Conservation (phyloP, 2,113 vertebrate species). For the Trichechus manatus region DNA sequence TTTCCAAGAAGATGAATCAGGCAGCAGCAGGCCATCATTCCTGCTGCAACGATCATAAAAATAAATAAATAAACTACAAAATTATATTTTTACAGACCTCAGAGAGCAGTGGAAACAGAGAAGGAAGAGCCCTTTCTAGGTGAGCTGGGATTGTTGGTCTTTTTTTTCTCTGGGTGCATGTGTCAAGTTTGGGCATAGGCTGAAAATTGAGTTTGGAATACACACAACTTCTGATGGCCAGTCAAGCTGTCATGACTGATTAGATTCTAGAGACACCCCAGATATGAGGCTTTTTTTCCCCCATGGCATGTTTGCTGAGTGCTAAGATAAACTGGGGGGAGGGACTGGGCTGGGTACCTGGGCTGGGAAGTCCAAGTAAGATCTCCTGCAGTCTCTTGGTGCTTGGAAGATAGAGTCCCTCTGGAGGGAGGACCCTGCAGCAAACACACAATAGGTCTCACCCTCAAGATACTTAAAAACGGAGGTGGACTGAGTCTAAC, state of each 20-base stretch:
- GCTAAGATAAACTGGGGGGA: not conserved
- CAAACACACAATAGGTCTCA: not conserved
- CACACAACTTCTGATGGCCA: not conserved
- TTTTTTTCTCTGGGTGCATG: not conserved
- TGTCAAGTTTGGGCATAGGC: not conserved
- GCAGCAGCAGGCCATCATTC: not conserved
- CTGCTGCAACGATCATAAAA: not conserved
- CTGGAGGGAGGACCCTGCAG: not conserved
- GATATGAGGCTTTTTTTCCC: not conserved
- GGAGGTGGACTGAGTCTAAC: not conserved
- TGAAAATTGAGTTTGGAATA: not conserved
- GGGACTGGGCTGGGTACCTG: not conserved
- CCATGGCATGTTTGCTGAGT: not conserved
- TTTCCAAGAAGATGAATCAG: not conserved
- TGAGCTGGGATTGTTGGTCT: not conserved
- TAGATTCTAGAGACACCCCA: not conserved
- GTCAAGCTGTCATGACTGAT: not conserved
- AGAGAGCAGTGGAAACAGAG: not conserved
- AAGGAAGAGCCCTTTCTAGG: not conserved
- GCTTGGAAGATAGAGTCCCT: not conserved
- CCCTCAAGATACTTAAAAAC: not conserved
- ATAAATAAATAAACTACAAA: not conserved
- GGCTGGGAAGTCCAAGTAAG: not conserved
- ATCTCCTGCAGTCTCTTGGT: not conserved
- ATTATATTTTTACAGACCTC: not conserved